Percentiles rank a stretch among this genome's conserved stretches.
Conservation (phyloP, 53 echinoderm and acorn worm genomes). For the Holothuria scabra region DNA sequence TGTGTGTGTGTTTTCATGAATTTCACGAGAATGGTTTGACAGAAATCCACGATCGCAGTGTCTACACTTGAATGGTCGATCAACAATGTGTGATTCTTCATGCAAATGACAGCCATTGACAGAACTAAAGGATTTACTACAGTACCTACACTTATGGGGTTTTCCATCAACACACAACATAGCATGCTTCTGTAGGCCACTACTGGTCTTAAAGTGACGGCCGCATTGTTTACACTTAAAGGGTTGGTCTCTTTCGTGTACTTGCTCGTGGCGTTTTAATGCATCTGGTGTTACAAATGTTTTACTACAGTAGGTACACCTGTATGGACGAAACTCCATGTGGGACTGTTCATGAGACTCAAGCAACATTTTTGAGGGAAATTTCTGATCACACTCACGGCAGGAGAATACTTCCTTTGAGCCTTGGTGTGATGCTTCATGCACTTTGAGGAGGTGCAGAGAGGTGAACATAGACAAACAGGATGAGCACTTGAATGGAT, state of each 20-base stretch:
- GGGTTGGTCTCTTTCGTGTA: conserved; percentile 34
- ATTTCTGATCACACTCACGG: conserved; percentile 22
- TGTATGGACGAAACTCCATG: conserved; percentile 4
- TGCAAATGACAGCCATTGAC: conserved; percentile 25
- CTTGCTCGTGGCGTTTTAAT: conserved; percentile 27
- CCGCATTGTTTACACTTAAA: conserved; percentile 34
- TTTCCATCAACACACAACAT: conserved; percentile 22
- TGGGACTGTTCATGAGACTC: conserved; percentile 7
- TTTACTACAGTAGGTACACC: conserved; percentile 33
- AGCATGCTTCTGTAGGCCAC: conserved; percentile 22
- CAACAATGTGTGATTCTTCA: conserved; percentile 21
- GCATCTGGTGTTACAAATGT: conserved; percentile 13
- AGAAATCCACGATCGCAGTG: conserved; percentile 30
- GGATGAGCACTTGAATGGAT: neutral
- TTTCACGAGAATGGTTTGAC: conserved; percentile 29
- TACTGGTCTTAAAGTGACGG: conserved; percentile 30
- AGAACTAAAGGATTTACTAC: conserved; percentile 37
- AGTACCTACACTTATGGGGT: conserved; percentile 39
- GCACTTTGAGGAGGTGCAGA: neutral
- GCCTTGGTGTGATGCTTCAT: conserved; percentile 14
- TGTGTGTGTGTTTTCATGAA: conserved; percentile 42
- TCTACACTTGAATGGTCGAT: conserved; percentile 32
- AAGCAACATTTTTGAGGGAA: neutral
- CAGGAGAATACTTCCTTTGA: neutral
- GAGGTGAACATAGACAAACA: neutral